These are phyloP conservation scores for Odontamblyopus rebecca DNA, from an alignment of 2,797 vertebrate species.

Conservation along the genomic window DNA sequence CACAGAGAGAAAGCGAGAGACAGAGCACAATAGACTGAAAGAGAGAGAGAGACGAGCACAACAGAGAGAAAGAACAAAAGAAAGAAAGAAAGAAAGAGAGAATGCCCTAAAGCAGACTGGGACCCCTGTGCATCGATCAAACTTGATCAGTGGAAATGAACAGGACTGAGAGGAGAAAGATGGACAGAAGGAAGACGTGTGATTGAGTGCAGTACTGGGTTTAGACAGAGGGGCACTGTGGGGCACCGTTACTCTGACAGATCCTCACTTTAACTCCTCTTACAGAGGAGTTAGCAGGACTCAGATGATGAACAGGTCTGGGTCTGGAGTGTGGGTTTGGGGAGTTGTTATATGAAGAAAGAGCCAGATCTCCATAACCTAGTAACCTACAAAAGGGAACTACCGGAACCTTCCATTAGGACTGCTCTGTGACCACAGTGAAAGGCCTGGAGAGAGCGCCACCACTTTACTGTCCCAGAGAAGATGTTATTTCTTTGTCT, in stretches of 20 bases:
- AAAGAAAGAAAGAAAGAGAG: conserved; percentile 44
- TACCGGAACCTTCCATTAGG: too few species aligned
- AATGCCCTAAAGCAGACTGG: neutral
- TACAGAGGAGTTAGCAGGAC: neutral
- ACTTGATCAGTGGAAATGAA: neutral
- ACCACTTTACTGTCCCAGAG: too few species aligned
- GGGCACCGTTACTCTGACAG: neutral
- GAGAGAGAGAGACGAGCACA: neutral
- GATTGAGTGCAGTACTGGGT: neutral
- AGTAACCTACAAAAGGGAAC: too few species aligned
- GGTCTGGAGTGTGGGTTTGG: too few species aligned
- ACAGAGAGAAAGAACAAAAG: conserved; percentile 1
- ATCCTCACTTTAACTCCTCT: neutral
- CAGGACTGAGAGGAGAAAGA: neutral
- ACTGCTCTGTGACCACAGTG: too few species aligned
- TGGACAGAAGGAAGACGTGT: neutral
- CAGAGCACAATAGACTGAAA: too few species aligned
- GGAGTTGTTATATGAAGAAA: too few species aligned
- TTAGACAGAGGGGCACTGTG: neutral
- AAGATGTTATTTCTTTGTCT: too few species aligned
- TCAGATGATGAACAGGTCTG: neutral
- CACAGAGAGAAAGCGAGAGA: too few species aligned
- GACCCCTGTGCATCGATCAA: neutral
- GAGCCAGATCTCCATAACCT: too few species aligned
- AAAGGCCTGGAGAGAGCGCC: too few species aligned